These are phyloP conservation scores for Leuctra nigra DNA, from an alignment of 2,888 invertebrate genomes.

Conservation along the genomic window DNA sequence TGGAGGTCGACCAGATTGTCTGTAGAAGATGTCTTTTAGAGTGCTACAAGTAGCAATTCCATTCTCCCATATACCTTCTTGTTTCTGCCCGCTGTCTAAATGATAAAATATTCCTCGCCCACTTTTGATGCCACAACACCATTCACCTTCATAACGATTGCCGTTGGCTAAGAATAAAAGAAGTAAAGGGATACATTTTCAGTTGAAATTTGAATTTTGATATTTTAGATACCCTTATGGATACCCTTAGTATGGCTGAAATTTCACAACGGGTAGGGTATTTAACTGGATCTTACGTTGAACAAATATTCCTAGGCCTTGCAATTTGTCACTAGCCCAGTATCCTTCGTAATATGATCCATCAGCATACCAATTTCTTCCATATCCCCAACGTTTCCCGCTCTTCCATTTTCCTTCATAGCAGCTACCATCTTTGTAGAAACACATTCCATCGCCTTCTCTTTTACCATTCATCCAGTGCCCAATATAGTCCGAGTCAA, in stretches of 20 bases:
- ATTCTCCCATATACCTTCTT: conserved; percentile 57
- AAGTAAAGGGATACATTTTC: no score
- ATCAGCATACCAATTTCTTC: conserved; percentile 52
- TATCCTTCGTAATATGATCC: conserved; percentile 55
- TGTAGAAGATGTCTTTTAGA: conserved; percentile 51
- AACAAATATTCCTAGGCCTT: conserved; percentile 50
- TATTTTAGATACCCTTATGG: no score
- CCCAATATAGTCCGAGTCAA: conserved; percentile 48
- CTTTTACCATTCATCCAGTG: conserved; percentile 52
- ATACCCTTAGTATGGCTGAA: no score
- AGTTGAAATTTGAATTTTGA: no score
- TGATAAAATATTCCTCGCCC: conserved; percentile 60
- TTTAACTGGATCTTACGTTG: conserved; percentile 41
- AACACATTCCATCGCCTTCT: conserved; percentile 51
- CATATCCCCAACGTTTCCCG: conserved; percentile 43
- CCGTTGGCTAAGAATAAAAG: conserved; percentile 44
- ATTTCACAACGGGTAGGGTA: no score
- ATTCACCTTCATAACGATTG: conserved; percentile 59
- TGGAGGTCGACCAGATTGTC: conserved; percentile 49
- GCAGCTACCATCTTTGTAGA: conserved; percentile 32
- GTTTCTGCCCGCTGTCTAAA: conserved; percentile 55
- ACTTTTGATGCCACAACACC: conserved; percentile 48
- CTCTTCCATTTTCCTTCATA: conserved; percentile 57
- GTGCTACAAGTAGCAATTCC: conserved; percentile 49
- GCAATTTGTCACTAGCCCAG: conserved; percentile 45